Evolutionary conservation across 2,797 vertebrate genomes (phyloP).

Genomic region (Petrocephalus schoutedeni): DNA sequence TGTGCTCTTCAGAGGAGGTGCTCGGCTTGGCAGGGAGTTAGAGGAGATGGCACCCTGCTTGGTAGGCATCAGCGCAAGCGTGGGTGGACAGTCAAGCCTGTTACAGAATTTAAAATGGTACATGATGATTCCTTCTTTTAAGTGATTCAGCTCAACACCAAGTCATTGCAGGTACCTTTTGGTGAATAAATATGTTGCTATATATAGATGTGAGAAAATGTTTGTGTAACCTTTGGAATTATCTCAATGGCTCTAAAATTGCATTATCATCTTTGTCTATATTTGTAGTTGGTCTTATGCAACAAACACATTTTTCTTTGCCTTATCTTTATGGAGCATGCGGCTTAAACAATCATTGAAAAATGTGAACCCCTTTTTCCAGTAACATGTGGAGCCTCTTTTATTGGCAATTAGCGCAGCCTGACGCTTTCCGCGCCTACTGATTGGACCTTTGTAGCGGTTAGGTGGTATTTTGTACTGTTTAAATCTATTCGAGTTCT

Average conservation of each 20-base stretch:
- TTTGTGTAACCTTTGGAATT: background rate
- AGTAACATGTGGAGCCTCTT: background rate
- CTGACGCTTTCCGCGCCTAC: background rate
- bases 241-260: background rate
- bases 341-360: background rate
- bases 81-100: constrained; percentile 9
- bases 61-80: background rate
- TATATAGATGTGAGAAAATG: background rate
- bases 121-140: background rate
- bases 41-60: background rate
- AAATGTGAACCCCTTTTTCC: background rate
- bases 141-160: background rate
- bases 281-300: background rate
- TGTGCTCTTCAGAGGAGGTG: background rate
- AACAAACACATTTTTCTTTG: background rate
- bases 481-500: background rate
- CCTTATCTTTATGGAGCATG: background rate
- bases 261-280: background rate
- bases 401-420: background rate
- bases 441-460: background rate
- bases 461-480: background rate
- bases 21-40: background rate
- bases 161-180: background rate
- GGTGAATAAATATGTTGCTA: background rate
- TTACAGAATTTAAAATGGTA: background rate